These are phyloP conservation scores for Myoxocephalus aenaeus DNA, from an alignment of 2,797 vertebrate species.

Conservation along the genomic window DNA sequence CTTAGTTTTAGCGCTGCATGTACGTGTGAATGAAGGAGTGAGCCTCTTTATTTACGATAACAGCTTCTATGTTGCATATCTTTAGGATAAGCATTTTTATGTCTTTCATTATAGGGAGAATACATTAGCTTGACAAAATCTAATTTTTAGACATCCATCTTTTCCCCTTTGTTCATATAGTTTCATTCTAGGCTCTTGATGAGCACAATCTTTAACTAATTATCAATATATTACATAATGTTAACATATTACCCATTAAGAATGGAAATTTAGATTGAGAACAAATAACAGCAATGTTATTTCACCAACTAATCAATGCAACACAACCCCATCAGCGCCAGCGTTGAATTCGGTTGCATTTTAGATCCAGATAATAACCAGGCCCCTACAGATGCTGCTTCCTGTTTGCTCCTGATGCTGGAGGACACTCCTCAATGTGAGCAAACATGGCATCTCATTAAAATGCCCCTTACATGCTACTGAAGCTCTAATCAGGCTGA, in stretches of 20 bases:
- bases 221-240: slow-evolving; percentile 58
- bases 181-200: slow-evolving; percentile 19
- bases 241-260: slow-evolving; percentile 9
- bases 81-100: slow-evolving; percentile 23
- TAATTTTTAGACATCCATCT: slow-evolving; percentile 7
- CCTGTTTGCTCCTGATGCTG: slow-evolving; percentile 58
- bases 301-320: slow-evolving; percentile 35
- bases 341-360: slow-evolving; percentile 53
- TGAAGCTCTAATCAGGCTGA: slow-evolving; percentile 51
- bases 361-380: slow-evolving; percentile 48
- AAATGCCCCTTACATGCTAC: slow-evolving; percentile 40
- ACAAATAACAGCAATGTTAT: slow-evolving; percentile 6
- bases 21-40: not conserved
- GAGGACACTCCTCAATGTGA: slow-evolving; percentile 55
- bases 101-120: slow-evolving; percentile 17
- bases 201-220: slow-evolving; percentile 24
- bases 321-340: not conserved
- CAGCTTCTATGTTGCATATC: slow-evolving; percentile 14
- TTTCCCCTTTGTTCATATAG: not conserved
- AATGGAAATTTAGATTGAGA: slow-evolving; percentile 15
- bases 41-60: slow-evolving; percentile 19
- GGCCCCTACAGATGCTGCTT: slow-evolving; percentile 45
- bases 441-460: slow-evolving; percentile 64
- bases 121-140: slow-evolving; percentile 12
- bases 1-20: not conserved